Conservation (phyloP, 2,113 vertebrate species). For the Isurus oxyrinchus region DNA sequence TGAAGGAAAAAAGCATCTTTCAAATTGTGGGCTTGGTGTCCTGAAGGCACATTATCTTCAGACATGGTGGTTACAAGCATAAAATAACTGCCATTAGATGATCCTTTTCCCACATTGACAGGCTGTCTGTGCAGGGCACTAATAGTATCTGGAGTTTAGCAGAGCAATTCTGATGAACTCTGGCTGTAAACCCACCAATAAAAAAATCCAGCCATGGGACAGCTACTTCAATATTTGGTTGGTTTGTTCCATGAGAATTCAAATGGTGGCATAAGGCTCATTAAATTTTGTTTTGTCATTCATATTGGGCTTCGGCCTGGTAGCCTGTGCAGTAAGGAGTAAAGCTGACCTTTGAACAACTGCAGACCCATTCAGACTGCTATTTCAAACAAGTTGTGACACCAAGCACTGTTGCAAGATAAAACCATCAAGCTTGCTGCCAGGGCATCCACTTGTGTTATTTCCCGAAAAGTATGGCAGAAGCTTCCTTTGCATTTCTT, state of each 20-base stretch:
- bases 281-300: neutral
- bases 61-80: neutral
- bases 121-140: neutral
- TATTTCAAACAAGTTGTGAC: neutral
- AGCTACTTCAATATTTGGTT: neutral
- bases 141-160: neutral
- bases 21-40: neutral
- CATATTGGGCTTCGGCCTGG: neutral
- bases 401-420: neutral
- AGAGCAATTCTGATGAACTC: neutral
- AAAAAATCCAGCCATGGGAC: neutral
- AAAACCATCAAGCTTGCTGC: neutral
- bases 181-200: neutral
- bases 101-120: neutral
- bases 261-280: neutral
- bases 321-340: neutral
- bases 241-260: neutral
- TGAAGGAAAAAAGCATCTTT: too few relatives aligned
- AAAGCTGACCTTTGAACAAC: neutral
- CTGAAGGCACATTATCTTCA: neutral
- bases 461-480: neutral
- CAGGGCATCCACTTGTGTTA: neutral
- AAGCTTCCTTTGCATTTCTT: neutral
- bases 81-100: neutral
- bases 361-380: neutral